Evolutionary conservation across 2,888 invertebrate genomes (phyloP).

Genomic region (Gordius sp.): DNA sequence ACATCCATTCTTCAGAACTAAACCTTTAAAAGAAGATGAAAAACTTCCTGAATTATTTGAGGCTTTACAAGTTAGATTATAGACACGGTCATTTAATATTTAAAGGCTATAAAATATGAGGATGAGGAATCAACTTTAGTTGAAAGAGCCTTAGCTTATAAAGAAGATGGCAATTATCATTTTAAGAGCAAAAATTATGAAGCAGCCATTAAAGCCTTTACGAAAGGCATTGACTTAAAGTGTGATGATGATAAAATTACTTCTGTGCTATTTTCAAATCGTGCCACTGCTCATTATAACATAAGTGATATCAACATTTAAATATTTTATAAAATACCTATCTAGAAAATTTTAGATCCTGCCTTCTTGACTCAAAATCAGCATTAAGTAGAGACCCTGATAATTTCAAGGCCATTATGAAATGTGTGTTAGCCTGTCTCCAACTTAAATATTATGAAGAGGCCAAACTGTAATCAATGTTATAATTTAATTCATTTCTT

Average conservation of each 20-base stretch:
- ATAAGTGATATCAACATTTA: not conserved
- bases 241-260: not conserved
- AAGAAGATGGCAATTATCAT: slow-evolving; percentile 12
- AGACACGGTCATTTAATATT: not conserved
- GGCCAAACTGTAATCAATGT: too few relatives aligned
- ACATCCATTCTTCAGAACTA: slow-evolving; percentile 7
- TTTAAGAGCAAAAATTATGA: slow-evolving; percentile 4
- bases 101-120: slow-evolving; percentile 6
- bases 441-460: not conserved
- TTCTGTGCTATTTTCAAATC: not conserved
- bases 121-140: not conserved
- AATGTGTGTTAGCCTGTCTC: not conserved
- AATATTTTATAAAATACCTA: not conserved
- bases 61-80: not conserved
- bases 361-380: not conserved
- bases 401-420: not conserved
- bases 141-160: not conserved
- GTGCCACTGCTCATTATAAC: not conserved
- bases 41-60: slow-evolving; percentile 10
- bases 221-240: not conserved
- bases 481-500: too few relatives aligned
- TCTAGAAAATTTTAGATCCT: slow-evolving; percentile 8
- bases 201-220: not conserved
- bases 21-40: not conserved
- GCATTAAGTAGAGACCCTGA: not conserved